These are phyloP conservation scores for Nothocercus nigrocapillus DNA, from an alignment of 2,113 vertebrate species.

Conservation along the genomic window DNA sequence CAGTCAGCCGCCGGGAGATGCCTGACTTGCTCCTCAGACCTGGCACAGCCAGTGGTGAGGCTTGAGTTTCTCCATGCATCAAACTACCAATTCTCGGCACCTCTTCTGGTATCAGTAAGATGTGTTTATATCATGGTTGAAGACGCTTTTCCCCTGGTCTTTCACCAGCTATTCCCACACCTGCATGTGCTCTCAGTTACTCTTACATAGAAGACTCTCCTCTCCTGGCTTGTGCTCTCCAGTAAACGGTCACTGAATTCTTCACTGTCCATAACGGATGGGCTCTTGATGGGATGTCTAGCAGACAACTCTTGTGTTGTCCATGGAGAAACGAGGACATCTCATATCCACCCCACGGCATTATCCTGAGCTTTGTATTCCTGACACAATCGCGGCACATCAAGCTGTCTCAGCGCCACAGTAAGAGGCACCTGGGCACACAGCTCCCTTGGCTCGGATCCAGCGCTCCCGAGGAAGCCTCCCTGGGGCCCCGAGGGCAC, in stretches of 20 bases:
- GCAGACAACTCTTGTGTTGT: neutral
- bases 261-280: too few relatives aligned
- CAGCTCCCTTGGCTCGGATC: neutral
- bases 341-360: too few relatives aligned
- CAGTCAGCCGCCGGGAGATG: rapidly evolving
- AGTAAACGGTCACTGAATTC: neutral
- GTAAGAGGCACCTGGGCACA: neutral
- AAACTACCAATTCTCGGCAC: neutral
- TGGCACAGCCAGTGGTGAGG: neutral
- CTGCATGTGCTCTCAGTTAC: neutral
- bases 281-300: too few relatives aligned
- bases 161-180: neutral
- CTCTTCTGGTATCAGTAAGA: neutral
- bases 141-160: too few relatives aligned
- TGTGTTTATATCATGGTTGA: neutral
- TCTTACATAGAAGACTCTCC: neutral
- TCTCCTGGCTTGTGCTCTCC: neutral
- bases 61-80: neutral
- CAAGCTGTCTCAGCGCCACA: neutral
- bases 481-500: neutral
- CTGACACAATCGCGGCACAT: neutral
- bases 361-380: neutral
- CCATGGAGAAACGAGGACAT: neutral
- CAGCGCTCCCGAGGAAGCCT: neutral
- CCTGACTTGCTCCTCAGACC: neutral